Conservation (phyloP, 2,113 vertebrate species). For the Lophotis ruficrista region DNA sequence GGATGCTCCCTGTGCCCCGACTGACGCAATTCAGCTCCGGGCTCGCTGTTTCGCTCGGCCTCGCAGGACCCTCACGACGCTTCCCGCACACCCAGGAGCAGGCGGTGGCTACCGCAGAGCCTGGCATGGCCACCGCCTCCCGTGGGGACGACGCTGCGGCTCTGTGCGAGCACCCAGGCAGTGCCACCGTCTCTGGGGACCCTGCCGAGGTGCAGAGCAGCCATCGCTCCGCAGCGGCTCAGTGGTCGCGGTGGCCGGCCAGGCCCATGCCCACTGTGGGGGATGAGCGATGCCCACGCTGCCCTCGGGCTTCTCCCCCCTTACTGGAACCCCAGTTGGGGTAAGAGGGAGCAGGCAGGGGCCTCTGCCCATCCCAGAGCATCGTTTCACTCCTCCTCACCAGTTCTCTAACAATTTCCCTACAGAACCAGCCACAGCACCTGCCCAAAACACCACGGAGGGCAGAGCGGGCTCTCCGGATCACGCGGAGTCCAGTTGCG, state of each 20-base stretch:
- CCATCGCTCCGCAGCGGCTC: not conserved
- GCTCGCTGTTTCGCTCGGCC: not conserved
- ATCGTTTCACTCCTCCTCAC: not conserved
- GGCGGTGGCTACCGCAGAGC: not conserved
- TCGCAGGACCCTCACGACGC: rapidly evolving
- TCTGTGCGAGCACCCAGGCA: rapidly evolving
- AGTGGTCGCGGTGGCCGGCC: rapidly evolving
- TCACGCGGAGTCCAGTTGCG: rapidly evolving
- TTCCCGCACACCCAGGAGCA: rapidly evolving
- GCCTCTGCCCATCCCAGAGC: not conserved
- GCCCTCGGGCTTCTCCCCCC: not conserved
- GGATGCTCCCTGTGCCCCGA: not conserved
- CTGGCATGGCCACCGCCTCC: not conserved
- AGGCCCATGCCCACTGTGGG: rapidly evolving
- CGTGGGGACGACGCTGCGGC: rapidly evolving
- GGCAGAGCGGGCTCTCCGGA: not conserved
- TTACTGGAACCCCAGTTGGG: not conserved
- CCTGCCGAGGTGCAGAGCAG: rapidly evolving
- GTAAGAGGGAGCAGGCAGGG: not conserved
- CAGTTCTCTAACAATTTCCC: not conserved
- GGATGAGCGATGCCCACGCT: not conserved
- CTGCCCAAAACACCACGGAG: not conserved
- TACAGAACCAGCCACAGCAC: not conserved
- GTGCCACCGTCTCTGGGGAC: not conserved
- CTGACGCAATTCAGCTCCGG: not conserved